Conservation (phyloP, 2,888 invertebrate genomes). For the Eurytoma californica region DNA sequence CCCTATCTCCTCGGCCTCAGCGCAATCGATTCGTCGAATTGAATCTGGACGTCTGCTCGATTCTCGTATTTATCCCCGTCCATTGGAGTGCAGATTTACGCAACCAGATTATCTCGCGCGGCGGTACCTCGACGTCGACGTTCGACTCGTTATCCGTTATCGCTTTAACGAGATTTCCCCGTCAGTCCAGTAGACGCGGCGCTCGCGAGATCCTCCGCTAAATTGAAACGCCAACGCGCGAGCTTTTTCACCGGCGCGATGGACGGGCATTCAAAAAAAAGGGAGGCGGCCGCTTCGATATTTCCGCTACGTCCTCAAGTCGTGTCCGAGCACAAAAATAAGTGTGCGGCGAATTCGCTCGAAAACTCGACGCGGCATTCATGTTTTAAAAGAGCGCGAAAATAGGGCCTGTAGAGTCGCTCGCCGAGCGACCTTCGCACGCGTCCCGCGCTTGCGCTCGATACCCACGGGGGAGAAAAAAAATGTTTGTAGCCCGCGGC, state of each 20-base stretch:
- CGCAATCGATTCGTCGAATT: no score
- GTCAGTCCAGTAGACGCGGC: no score
- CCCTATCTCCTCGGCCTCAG: not conserved
- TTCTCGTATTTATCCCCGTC: not conserved
- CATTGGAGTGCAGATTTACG: not conserved
- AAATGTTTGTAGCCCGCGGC: no score
- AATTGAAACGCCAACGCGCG: constrained; percentile 6
- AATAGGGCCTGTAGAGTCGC: constrained; percentile 2
- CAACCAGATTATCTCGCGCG: not conserved
- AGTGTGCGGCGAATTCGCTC: no score
- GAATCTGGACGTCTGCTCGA: no score
- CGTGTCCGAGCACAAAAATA: no score
- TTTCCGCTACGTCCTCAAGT: no score
- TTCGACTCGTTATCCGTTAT: not conserved
- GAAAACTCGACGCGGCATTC: not conserved
- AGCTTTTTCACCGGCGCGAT: not conserved
- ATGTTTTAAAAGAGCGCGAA: constrained; percentile 23
- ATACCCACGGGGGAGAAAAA: no score
- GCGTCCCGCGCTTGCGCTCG: no score
- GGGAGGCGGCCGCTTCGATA: no score
- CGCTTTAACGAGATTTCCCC: not conserved
- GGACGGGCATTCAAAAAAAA: no score
- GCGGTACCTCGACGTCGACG: not conserved
- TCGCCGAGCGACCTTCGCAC: no score
- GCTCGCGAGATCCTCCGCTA: not conserved